phyloP scores from a whole-genome alignment of 2,113 vertebrate genomes.

The Corapipo altera region DNA sequence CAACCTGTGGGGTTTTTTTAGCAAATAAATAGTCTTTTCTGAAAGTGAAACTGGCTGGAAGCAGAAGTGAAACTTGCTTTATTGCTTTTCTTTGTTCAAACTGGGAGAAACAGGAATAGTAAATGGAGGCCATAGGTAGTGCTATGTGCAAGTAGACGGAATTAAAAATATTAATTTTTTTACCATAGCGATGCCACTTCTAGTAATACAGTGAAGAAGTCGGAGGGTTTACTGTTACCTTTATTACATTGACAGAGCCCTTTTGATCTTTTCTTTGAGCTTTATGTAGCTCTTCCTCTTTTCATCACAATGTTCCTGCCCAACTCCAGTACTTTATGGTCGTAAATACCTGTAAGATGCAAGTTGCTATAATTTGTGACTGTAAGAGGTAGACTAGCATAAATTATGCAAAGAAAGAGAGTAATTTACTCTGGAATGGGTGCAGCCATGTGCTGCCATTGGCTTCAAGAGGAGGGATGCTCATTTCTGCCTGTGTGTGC shows the following conservation, averaged over 20 bases:
- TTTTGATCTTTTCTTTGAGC: conserved; percentile 2
- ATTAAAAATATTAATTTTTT: conserved; percentile 36
- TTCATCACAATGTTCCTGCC: neutral
- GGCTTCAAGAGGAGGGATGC: neutral
- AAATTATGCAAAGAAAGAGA: neutral
- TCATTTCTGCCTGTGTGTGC: neutral
- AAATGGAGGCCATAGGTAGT: neutral
- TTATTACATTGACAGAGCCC: neutral
- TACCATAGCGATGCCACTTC: neutral
- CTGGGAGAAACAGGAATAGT: neutral
- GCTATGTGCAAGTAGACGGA: neutral
- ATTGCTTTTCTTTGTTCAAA: conserved; percentile 14
- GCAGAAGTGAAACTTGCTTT: conserved; percentile 32
- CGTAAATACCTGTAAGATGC: conserved; percentile 9
- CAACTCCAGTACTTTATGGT: neutral
- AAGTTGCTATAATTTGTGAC: neutral
- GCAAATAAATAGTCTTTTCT: conserved; percentile 17
- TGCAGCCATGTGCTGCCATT: neutral
- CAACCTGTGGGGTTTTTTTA: neutral
- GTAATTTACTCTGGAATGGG: neutral
- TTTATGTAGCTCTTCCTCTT: conserved; percentile 1
- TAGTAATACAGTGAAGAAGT: conserved; percentile 13
- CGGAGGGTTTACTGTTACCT: neutral
- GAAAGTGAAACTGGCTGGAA: conserved; percentile 26
- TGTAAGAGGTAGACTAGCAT: neutral